phyloP scores from a whole-genome alignment of 2,797 vertebrate genomes.

The Sebastes goodei region DNA sequence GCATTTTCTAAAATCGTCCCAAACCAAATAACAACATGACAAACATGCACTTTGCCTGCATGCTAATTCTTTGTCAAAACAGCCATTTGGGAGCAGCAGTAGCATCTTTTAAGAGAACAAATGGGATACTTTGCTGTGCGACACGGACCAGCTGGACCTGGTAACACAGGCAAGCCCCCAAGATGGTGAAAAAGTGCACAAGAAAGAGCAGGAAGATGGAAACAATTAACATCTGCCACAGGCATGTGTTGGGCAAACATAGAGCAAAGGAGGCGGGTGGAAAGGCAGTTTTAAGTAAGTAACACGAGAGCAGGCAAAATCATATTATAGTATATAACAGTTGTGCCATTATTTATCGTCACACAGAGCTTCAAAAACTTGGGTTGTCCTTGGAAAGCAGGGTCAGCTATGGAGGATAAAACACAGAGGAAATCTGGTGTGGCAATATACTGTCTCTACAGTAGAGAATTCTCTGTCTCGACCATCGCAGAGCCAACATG shows the following conservation, averaged over 20 bases:
- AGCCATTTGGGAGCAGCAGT: background rate
- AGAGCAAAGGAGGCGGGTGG: background rate
- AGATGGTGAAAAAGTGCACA: slow-evolving; percentile 1
- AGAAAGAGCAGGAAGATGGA: slow-evolving; percentile 36
- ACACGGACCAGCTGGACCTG: slow-evolving; percentile 2
- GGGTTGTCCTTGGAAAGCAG: background rate
- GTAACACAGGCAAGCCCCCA: background rate
- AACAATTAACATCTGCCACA: slow-evolving; percentile 65
- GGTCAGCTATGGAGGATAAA: background rate
- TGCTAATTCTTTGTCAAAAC: background rate
- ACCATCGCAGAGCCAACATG: background rate
- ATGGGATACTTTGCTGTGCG: background rate
- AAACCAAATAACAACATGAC: background rate
- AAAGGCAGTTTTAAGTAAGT: slow-evolving; percentile 4
- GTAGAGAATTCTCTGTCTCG: background rate
- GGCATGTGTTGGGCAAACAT: slow-evolving; percentile 42
- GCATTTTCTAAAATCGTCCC: background rate
- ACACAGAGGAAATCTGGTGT: background rate
- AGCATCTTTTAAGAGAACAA: background rate
- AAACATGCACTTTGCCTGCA: background rate
- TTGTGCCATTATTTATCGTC: background rate
- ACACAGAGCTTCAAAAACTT: background rate
- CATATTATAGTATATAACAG: background rate
- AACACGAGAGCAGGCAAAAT: background rate
- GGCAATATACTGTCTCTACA: background rate